Percentiles rank a stretch among this genome's conserved stretches.
phyloP scores from a whole-genome alignment of 2,888 invertebrate species.

The Argyresthia goedartella region DNA sequence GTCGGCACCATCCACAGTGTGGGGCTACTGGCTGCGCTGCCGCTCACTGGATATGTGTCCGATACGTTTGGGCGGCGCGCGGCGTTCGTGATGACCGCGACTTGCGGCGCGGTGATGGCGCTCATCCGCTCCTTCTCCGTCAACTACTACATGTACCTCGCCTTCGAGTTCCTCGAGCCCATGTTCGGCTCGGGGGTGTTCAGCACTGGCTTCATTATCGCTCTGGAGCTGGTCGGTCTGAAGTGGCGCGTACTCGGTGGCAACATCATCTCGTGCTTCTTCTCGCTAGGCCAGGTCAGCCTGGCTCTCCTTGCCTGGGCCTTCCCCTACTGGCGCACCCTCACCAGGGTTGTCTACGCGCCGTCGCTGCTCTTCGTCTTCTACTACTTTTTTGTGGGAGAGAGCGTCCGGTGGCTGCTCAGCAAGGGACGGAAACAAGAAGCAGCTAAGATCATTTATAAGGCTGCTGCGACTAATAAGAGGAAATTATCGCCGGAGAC shows the following conservation, averaged over 20 bases:
- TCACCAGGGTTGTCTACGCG: conserved; percentile 76
- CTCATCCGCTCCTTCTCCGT: conserved; percentile 69
- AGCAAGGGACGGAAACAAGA: conserved; percentile 76
- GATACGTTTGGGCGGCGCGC: conserved; percentile 70
- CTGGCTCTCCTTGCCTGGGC: conserved; percentile 78
- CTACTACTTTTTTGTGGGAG: conserved; percentile 80
- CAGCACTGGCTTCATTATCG: conserved; percentile 56
- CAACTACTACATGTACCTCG: conserved; percentile 70
- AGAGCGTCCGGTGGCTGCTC: conserved; percentile 83
- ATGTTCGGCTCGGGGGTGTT: conserved; percentile 70
- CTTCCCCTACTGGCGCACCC: conserved; percentile 77
- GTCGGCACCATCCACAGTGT: conserved; percentile 82
- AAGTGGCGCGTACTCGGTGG: conserved; percentile 53
- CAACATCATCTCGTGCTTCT: conserved; percentile 51
- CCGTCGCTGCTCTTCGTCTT: conserved; percentile 77
- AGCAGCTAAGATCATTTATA: conserved; percentile 73
- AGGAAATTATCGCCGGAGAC: conserved; percentile 56
- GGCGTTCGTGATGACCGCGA: conserved; percentile 47
- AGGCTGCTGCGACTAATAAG: conserved; percentile 74
- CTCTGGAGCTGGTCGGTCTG: conserved; percentile 54
- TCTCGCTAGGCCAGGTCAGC: conserved; percentile 79
- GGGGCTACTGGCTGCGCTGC: conserved; percentile 80
- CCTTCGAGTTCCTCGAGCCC: conserved; percentile 71
- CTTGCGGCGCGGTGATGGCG: conserved; percentile 55
- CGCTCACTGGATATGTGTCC: conserved; percentile 78